Base-by-base conservation (phyloP, 2,113 vertebrate species). In the Trematomus loennbergii region DNA sequence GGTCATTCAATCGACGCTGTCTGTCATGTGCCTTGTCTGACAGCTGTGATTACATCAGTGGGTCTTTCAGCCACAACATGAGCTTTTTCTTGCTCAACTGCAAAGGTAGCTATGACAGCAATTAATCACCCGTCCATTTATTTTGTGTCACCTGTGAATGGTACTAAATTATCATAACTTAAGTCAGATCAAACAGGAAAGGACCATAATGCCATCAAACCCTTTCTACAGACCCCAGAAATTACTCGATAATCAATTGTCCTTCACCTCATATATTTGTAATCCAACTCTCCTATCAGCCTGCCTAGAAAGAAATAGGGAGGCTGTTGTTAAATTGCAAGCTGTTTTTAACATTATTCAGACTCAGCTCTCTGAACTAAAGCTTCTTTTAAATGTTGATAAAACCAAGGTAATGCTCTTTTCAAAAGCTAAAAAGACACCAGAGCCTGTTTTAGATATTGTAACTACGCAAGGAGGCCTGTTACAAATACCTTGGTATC, bases 1-100 rank as follows among this genome's bases (percentile, higher is more conserved):
- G 96, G 3, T 95, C 93, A 25, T 99, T 97, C 94, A 98, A 99
- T 94, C 93, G 97, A 1, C 96, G 91, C 83, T 99, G 98, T 77
- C 94, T 99, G 81, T 97, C 98, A 1, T 99, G 98, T 12, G 94
- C 96, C 62, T 87, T 99, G 89, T 87, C 96, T 55, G 95, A 96
- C 54, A 94, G 95, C 86, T 99, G 98, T 18, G 96, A 96, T 54
- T 98, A 97, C 57, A 94, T 98, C 91, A 95, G 94, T 1, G 96
- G 96, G 1, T 96, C 96, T 73, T 98, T 99, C 95, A 97, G 98
- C 89, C 95, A 59, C 87, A 94, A 89, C 65, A 93, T 95, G 85
- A 92, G 95, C 78, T 97, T 95, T 81, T 98, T 99, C 91, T 88
- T 99, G 57, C 94, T 99, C 83, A 91, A 84, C 64, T 99, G 98